These are phyloP conservation scores for Odontamblyopus lacepedii DNA, from an alignment of 2,797 vertebrate species.

Conservation along the genomic window DNA sequence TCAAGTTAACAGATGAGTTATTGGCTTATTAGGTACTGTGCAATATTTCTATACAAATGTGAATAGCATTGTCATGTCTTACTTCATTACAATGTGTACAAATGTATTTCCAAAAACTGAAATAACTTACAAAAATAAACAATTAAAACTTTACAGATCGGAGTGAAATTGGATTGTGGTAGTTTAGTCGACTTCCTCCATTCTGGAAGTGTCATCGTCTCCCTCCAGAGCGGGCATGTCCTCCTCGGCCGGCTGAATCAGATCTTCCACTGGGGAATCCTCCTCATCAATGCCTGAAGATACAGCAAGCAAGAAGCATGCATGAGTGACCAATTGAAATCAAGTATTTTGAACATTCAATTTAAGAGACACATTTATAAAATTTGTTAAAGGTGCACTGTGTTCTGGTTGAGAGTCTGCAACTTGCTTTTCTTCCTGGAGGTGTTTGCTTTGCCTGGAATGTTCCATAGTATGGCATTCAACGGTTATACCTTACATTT, in stretches of 20 bases:
- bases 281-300: constrained; percentile 81
- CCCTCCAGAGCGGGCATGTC: constrained; percentile 85
- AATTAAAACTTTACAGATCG: constrained; percentile 29
- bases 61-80: constrained; percentile 10
- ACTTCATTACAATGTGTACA: constrained; percentile 25
- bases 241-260: constrained; percentile 74
- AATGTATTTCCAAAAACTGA: constrained; percentile 28
- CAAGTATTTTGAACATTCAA: background rate
- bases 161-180: background rate
- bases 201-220: constrained; percentile 82
- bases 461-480: no score
- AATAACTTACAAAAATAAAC: constrained; percentile 57
- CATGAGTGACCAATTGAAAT: background rate
- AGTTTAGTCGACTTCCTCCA: constrained; percentile 84
- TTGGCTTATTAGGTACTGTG: background rate
- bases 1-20: background rate
- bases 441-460: no score
- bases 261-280: constrained; percentile 75
- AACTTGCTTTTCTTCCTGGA: no score
- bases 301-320: constrained; percentile 15
- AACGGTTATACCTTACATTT: no score
- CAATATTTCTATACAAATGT: constrained; percentile 11
- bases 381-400: no score
- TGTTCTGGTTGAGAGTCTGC: no score
- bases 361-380: background rate